Evolutionary conservation across 2,113 vertebrate genomes (phyloP).

Genomic region (Apistogramma diplotaenia): DNA sequence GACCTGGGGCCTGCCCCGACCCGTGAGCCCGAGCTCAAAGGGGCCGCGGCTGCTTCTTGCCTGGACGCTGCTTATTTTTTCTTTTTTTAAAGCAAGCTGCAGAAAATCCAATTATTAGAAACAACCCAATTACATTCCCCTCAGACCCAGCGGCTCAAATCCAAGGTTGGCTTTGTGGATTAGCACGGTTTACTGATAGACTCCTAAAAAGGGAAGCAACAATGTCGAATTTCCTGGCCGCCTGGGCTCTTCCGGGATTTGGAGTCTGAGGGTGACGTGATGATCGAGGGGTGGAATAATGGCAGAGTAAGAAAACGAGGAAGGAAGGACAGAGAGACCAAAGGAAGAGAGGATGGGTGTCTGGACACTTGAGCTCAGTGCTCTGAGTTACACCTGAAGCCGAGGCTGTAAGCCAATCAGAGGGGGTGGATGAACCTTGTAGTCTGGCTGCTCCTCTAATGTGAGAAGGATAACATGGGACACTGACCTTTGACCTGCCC

Average conservation of each 20-base stretch:
- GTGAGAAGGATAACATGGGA: conserved; percentile 36
- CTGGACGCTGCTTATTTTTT: conserved; percentile 65
- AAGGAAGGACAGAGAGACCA: not conserved
- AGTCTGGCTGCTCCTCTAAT: conserved; percentile 48
- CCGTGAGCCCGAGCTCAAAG: conserved; percentile 62
- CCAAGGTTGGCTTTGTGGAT: conserved; percentile 81
- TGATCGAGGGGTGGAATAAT: conserved; percentile 67
- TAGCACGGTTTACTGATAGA: conserved; percentile 77
- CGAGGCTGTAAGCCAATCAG: conserved; percentile 71
- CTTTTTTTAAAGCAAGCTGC: conserved; percentile 67
- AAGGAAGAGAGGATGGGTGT: conserved; percentile 11
- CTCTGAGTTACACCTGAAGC: conserved; percentile 45
- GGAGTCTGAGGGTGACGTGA: conserved; percentile 72
- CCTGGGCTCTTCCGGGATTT: conserved; percentile 71
- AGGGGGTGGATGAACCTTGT: conserved; percentile 17
- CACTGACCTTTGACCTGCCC: conserved; percentile 57
- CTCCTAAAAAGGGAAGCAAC: conserved; percentile 73
- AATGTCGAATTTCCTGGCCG: conserved; percentile 70
- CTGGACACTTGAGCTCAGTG: conserved; percentile 56
- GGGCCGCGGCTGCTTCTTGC: conserved; percentile 41
- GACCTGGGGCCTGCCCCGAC: conserved; percentile 53
- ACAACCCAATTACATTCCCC: conserved; percentile 81
- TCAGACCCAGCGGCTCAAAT: conserved; percentile 75
- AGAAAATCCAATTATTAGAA: conserved; percentile 85
- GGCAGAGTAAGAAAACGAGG: conserved; percentile 16